Evolutionary conservation across 2,888 invertebrate genomes (phyloP).

Genomic region (Chromoteleia sp.): DNA sequence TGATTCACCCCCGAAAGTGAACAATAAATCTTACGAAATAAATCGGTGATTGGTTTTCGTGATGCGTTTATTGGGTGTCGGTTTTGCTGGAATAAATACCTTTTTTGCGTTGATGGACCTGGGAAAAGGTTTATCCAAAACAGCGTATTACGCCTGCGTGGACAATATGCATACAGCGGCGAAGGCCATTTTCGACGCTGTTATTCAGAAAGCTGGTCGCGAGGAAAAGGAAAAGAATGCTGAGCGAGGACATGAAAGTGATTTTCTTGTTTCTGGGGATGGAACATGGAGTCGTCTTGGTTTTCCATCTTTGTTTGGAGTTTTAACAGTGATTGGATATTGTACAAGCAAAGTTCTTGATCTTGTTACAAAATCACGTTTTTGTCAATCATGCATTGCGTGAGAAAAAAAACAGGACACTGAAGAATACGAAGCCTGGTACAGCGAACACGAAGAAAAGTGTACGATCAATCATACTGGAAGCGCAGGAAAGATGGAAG

Average conservation of each 20-base stretch:
- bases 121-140: constrained; percentile 7
- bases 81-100: constrained; percentile 5
- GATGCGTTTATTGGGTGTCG: constrained; percentile 20
- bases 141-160: constrained; percentile 4
- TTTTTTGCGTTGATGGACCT: neutral
- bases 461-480: neutral
- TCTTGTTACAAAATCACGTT: neutral
- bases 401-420: constrained; percentile 4
- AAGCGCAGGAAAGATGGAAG: neutral
- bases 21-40: constrained; percentile 26
- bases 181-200: neutral
- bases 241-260: constrained; percentile 19
- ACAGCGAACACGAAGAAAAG: neutral
- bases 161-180: neutral
- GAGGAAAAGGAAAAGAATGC: constrained; percentile 18
- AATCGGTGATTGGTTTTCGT: too few species aligned
- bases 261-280: constrained; percentile 22
- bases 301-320: too few species aligned
- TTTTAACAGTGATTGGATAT: too few species aligned
- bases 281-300: too few species aligned
- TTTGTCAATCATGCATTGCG: constrained; percentile 7
- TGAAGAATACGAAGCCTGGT: neutral
- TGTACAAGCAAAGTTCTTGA: neutral
- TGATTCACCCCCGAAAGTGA: constrained; percentile 21
- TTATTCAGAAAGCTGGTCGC: too few species aligned